Evolutionary conservation across 2,888 invertebrate species (phyloP).

Genomic region (Xestia sexstrigata): DNA sequence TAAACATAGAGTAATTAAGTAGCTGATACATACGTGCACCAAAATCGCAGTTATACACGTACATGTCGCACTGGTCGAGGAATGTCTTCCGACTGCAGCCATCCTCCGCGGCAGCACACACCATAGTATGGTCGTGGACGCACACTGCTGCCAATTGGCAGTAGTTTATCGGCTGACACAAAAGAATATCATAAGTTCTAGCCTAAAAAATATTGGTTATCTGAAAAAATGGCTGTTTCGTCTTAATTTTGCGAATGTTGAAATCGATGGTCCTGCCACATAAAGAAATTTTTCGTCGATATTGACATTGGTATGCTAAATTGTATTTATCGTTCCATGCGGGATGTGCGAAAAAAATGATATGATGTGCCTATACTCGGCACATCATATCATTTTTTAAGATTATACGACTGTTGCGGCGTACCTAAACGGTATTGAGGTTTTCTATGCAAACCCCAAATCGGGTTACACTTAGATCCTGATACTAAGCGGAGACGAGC

Average conservation of each 20-base stretch:
- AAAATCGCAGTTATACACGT: conserved; percentile 85
- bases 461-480: neutral
- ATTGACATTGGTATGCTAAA: neutral
- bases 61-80: conserved; percentile 86
- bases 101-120: conserved; percentile 78
- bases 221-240: neutral
- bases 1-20: neutral
- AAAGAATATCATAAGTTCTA: neutral
- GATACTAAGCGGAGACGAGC: neutral
- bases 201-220: neutral
- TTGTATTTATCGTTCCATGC: neutral
- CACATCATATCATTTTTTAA: neutral
- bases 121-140: conserved; percentile 78
- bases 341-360: neutral
- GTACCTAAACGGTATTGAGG: neutral
- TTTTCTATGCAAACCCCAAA: too few species aligned
- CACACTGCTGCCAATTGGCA: conserved; percentile 81
- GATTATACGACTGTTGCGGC: neutral
- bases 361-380: too few species aligned
- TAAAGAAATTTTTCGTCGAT: neutral
- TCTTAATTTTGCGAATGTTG: neutral
- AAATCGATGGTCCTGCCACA: neutral
- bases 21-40: conserved; percentile 76
- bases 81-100: conserved; percentile 79
- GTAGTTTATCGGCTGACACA: conserved; percentile 79